Base-by-base conservation (phyloP, 2,888 invertebrate genomes). In the Celastrina argiolus region DNA sequence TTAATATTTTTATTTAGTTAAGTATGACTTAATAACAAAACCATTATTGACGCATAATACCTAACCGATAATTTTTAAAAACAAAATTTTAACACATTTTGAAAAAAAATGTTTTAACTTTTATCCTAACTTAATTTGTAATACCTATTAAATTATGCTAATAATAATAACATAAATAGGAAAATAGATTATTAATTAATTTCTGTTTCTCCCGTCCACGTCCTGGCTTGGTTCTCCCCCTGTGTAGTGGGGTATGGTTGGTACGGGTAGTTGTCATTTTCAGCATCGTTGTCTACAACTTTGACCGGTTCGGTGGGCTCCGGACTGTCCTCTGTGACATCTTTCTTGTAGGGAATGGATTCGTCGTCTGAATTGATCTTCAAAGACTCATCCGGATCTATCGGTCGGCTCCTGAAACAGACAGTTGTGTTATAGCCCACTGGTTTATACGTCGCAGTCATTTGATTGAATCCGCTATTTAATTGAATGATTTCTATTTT, bases 291-390 rank as follows among this genome's bases (percentile, higher is more conserved):
- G 64, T 84, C 84, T 0, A 73, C 76, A 0, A 85, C 81, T 65
- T 83, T 81, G 1, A 88, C 78, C 0, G 82, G 78, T 0, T 88
- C 88, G 0, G 84, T 81, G 0, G 88, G 88, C 58, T 83, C 80
- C 0, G 91, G 91, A 42, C 82, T 86, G 68, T 89, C 89, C 71
- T 88, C 88, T 0, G 78, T 74, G 0, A 80, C 71, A 67, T 88
- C 89, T 70, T 90, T 91, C 78, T 91, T 91, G 80, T 91, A 91
- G 0, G 90, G 90, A 58, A 91, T 84, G 71, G 90, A 90, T 3
- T 91, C 90, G 66, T 90, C 89, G 64, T 91, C 91, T 0, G 90
- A 90, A 69, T 88, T 86, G 39, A 90, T 78, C 72, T 85, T 87
- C 70, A 87, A 71, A 8, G 90, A 89, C 26, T 91, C 91, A 64